These are phyloP conservation scores for Neomonachus schauinslandi DNA, from an alignment of 2,113 vertebrate genomes.

Conservation along the genomic window DNA sequence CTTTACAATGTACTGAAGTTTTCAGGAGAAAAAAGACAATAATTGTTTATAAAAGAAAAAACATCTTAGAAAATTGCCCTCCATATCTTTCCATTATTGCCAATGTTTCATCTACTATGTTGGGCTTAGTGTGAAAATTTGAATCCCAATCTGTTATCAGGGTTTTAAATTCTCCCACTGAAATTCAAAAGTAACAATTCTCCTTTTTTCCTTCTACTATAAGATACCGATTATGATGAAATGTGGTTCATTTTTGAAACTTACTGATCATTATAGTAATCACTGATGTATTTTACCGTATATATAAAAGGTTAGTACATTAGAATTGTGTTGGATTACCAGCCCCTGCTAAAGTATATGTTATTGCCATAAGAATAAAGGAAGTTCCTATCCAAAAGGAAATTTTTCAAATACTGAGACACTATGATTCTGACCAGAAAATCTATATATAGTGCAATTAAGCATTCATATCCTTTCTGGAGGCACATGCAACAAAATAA, in stretches of 20 bases:
- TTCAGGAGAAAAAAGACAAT: slow-evolving; percentile 46
- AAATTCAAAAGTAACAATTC: slow-evolving; percentile 73
- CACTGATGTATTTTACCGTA: slow-evolving; percentile 69
- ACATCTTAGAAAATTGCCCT: slow-evolving; percentile 72
- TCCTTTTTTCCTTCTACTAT: slow-evolving; percentile 60
- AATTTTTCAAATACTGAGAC: slow-evolving; percentile 39
- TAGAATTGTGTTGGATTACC: slow-evolving; percentile 50
- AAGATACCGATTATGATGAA: slow-evolving; percentile 76
- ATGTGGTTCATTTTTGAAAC: slow-evolving; percentile 69
- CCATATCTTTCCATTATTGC: slow-evolving; percentile 69
- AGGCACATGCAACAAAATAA: background rate
- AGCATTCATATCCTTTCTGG: background rate
- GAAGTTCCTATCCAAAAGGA: background rate
- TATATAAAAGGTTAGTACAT: slow-evolving; percentile 61
- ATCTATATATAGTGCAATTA: background rate
- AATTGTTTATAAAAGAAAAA: slow-evolving; percentile 73
- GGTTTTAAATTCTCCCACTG: slow-evolving; percentile 77
- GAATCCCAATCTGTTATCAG: slow-evolving; percentile 72
- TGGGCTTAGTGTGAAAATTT: slow-evolving; percentile 64
- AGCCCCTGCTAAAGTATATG: background rate
- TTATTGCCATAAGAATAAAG: slow-evolving; percentile 57
- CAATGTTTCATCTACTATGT: slow-evolving; percentile 62
- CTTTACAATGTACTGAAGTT: slow-evolving; percentile 67
- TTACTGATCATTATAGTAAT: slow-evolving; percentile 73
- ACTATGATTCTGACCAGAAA: background rate